Base-by-base conservation (phyloP, 2,113 vertebrate genomes). In the Monopterus albus region DNA sequence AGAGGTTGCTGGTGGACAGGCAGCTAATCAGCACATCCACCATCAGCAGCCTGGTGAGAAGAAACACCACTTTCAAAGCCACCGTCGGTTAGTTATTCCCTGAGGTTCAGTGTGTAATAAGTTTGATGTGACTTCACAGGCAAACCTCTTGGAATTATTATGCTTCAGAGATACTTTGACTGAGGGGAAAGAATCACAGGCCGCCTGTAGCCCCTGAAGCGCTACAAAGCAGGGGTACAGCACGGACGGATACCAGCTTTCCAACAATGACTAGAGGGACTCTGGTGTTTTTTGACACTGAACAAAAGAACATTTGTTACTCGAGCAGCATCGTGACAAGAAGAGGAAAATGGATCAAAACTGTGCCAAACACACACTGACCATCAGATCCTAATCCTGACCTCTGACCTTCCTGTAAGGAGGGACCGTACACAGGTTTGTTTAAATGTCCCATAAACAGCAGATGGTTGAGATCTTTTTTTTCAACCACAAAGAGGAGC, bases 51-150 rank as follows among this genome's bases (percentile, higher is more conserved):
- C 65, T 35, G 33, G 29, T 59, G 71, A 57, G 56, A 47, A 33
- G 57, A 58, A 26, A 38, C 7, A 6, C 8, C 1, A 0, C 1
- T 56, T 75, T 78, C 57, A 72, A 68, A 84, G 76, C 36, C 63
- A 43, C 50, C 46, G 5, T 25, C 28, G 38, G 20, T 46, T n/a
- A 10, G 45, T 47, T 46, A 17, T 31, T 42, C 55, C 62, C 59
- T 0, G 2, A 17, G 60, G 59, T 38, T 52, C 21, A 3, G 11
- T 14, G 53, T n/a, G 40, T 56, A 60, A 81, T 25, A 38, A 56
- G 66, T 51, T 75, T 81, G 67, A 87, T 78, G 57, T 39, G 35
- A 76, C 72, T 85, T 79, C 77, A 83, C 40, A 76, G 58, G 73
- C 26, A 42, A 77, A 75, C 15, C 73, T 82, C 17, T 7, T 62